Evolutionary conservation across 2,797 vertebrate genomes (phyloP).

Genomic region (Rhabdophis nuchalis): DNA sequence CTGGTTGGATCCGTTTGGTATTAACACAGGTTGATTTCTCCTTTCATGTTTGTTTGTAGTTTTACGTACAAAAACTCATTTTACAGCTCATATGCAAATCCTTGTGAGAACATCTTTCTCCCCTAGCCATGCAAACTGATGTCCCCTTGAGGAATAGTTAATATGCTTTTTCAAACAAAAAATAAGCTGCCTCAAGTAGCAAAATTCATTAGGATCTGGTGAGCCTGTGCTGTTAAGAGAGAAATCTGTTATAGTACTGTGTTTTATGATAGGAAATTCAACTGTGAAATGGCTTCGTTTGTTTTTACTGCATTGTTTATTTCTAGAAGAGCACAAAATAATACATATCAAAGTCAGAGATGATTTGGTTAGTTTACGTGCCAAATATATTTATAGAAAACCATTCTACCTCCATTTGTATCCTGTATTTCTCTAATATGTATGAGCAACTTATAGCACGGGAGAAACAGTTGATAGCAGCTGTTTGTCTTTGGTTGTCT

Average conservation of each 20-base stretch:
- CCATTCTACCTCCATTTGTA: constrained; percentile 1
- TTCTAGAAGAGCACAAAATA: constrained; percentile 4
- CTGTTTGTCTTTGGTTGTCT: neutral
- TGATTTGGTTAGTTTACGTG: neutral
- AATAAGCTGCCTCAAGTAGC: neutral
- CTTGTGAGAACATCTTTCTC: neutral
- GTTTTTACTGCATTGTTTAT: neutral
- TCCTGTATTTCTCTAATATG: neutral
- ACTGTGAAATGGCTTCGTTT: constrained; percentile 20
- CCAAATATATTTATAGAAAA: neutral
- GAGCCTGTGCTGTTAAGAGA: neutral
- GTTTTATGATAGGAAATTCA: constrained; percentile 6
- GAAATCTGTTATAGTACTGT: neutral
- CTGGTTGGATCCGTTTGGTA: neutral
- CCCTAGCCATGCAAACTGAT: neutral
- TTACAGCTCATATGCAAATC: neutral
- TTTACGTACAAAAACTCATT: neutral
- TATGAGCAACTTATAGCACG: neutral
- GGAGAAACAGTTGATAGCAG: neutral
- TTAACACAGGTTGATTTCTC: constrained; percentile 9
- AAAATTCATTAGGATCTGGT: constrained; percentile 5
- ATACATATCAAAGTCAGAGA: neutral
- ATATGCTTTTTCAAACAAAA: neutral
- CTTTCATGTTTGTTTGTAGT: neutral
- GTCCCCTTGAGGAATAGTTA: neutral